Percentiles rank a stretch among this genome's conserved stretches.
Evolutionary conservation across 64 coral and sea anemone species (phyloP).

Genomic region (Montipora capricornis): DNA sequence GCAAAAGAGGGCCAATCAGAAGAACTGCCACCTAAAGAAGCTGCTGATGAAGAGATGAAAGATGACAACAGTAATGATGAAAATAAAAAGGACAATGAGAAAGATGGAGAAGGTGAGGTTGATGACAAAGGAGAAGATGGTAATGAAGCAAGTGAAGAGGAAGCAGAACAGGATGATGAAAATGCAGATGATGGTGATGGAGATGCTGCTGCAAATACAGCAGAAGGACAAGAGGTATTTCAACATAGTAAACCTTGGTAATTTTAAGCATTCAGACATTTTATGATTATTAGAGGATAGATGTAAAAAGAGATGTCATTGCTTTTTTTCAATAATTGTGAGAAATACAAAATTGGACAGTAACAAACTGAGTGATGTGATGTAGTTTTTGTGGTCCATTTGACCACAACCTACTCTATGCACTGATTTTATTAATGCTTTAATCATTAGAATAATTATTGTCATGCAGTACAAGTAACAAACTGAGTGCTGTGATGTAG

Average conservation of each 20-base stretch:
- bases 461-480: no score
- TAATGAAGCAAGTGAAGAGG: constrained; percentile 27
- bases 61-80: not conserved
- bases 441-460: no score
- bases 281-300: no score
- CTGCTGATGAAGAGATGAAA: not conserved
- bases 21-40: not conserved
- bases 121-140: not conserved
- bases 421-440: no score
- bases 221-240: constrained; percentile 42
- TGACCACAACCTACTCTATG: no score
- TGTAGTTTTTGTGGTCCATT: no score
- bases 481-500: no score
- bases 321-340: no score
- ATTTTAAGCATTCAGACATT: no score
- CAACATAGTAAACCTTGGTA: not conserved
- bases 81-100: not conserved
- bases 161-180: constrained; percentile 12
- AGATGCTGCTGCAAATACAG: not conserved
- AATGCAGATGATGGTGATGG: not conserved
- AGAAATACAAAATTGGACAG: no score
- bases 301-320: no score
- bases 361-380: no score
- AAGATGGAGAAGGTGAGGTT: not conserved
- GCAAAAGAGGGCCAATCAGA: constrained; percentile 27